Evolutionary conservation across 1,140 invertebrate species (phyloP).

Genomic region (Monochamus saltuarius): DNA sequence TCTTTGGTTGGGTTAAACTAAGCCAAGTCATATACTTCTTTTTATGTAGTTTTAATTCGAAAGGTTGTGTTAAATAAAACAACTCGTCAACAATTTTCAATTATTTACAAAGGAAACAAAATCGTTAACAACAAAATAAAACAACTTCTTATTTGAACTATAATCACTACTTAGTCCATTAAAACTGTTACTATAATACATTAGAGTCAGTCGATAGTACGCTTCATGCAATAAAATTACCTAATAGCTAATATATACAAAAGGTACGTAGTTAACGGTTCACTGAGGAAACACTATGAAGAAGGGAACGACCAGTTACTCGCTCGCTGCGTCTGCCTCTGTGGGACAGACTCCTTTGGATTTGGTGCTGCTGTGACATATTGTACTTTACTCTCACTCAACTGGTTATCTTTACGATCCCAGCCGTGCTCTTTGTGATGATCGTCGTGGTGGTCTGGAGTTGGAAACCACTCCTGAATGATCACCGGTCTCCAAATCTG

Average conservation of each 20-base stretch:
- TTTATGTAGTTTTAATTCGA: too few relatives aligned
- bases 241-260: constrained; percentile 13
- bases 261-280: constrained; percentile 4
- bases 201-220: constrained; percentile 6
- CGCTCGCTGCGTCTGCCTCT: neutral
- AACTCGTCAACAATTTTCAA: too few relatives aligned
- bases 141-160: too few relatives aligned
- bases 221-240: constrained; percentile 14
- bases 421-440: constrained; percentile 54
- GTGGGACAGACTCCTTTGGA: constrained; percentile 6
- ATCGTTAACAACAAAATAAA: too few relatives aligned
- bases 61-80: too few relatives aligned
- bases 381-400: constrained; percentile 5
- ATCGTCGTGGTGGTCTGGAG: constrained; percentile 58
- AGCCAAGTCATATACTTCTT: too few relatives aligned
- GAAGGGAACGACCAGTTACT: neutral
- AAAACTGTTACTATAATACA: constrained; percentile 8
- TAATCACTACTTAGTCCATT: neutral
- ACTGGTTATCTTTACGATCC: constrained; percentile 47
- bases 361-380: neutral
- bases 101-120: too few relatives aligned
- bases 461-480: constrained; percentile 69
- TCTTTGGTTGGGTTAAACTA: too few relatives aligned
- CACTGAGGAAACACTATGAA: constrained; percentile 8
- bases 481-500: constrained; percentile 68